Percentiles rank a stretch among this genome's conserved stretches.
These are phyloP conservation scores for Alloscopus bannaensis DNA, from an alignment of 2,888 invertebrate genomes.

Conservation along the genomic window DNA sequence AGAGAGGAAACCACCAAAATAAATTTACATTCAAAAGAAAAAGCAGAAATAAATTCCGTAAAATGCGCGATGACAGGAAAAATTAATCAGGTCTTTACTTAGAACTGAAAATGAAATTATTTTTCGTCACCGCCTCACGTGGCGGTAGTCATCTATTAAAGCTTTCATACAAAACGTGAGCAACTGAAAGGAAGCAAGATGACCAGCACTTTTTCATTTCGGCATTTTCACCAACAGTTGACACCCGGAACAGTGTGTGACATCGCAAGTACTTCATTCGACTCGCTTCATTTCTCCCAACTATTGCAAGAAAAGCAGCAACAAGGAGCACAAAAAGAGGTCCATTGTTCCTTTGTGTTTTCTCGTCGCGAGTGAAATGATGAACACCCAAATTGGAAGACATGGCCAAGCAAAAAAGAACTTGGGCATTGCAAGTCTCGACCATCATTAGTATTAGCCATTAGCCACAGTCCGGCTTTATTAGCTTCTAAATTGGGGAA, in stretches of 20 bases:
- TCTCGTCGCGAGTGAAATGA: constrained; percentile 6
- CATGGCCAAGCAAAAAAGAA: no score
- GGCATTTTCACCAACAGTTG: neutral
- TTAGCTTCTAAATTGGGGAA: no score
- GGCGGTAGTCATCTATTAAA: neutral
- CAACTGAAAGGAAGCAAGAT: constrained; percentile 5
- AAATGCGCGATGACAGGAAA: neutral
- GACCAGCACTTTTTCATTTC: constrained; percentile 13
- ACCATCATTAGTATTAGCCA: no score
- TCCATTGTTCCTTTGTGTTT: constrained; percentile 2
- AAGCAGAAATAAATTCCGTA: no score
- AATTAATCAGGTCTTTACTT: no score
- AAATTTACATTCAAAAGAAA: no score
- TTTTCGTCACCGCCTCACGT: no score
- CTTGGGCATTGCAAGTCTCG: no score
- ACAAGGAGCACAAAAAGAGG: neutral
- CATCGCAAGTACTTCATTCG: constrained; percentile 17
- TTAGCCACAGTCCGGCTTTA: no score
- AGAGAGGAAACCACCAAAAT: no score
- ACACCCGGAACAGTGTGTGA: constrained; percentile 26
- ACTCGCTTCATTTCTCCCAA: constrained; percentile 40
- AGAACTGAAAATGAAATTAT: no score
- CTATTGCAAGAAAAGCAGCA: constrained; percentile 1
- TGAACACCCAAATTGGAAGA: constrained; percentile 10
- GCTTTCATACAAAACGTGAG: constrained; percentile 19